Evolutionary conservation across 2,113 vertebrate species (phyloP), one percentile per base, ranked within the genome.

Genomic region (Geothlypis trichas): DNA sequence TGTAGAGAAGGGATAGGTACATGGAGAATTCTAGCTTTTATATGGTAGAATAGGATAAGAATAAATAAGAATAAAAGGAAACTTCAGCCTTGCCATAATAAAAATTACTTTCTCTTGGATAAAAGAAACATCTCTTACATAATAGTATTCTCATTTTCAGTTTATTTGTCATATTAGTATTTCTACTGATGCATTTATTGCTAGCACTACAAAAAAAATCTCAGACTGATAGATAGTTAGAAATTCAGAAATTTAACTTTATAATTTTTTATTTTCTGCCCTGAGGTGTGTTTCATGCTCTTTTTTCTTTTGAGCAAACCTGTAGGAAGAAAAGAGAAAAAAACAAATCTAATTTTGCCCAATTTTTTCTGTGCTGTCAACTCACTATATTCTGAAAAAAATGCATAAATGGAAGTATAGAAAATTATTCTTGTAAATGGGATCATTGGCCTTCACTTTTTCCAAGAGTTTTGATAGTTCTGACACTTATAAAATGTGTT

Each of bases 401-500:
- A 67, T 4, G 0, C 9, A 47, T 30, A 62, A 73, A 74, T 15
- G 4, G 19, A 87, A 83, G 23, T 67, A 58, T 13, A 35, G 44
- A 74, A 83, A 90, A 58, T 42, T 13, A 2, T 27, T 42, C 4
- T 49, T 59, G 6, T 51, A 69, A 89, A 66, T 44, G 17, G 9
- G 6, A 66, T 63, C 4, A 19, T 44, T 26, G 0, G 0, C 15
- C 42, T 5, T 81, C 15, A 39, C 2, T 42, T 59, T 76, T 49
- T 4, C 28, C 20, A 65, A 67, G 5, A 47, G 6, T 62, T 81
- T 82, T 68, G 42, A 31, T 65, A 55, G 23, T 42, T 89, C 6
- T 69, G 16, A 46, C 4, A 3, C 9, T 80, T 91, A 27, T 4
- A 67, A 84, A 54, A 54, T 65, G 0, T 57, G 0, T 57, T 61